phyloP scores from a whole-genome alignment of 2,888 invertebrate genomes.

The Monoplex corrugatus region DNA sequence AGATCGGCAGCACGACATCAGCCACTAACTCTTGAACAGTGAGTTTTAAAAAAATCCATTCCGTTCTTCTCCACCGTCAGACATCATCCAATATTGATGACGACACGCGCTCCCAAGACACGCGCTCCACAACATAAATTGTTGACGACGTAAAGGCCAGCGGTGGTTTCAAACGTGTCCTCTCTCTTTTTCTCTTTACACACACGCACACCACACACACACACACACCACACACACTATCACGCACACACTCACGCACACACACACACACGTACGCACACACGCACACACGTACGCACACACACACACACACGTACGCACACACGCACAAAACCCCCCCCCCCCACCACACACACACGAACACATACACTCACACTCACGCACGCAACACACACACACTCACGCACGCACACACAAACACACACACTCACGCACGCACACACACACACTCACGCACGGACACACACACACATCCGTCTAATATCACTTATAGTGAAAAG shows the following conservation, averaged over 20 bases:
- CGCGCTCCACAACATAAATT: not conserved
- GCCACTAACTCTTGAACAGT: too few species aligned
- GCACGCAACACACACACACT: not conserved
- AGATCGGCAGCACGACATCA: too few species aligned
- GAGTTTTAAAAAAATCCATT: too few species aligned
- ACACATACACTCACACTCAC: not conserved
- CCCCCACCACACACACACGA: not conserved
- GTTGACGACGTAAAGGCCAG: not conserved
- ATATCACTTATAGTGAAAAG: not conserved
- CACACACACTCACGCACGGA: not conserved
- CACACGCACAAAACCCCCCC: not conserved
- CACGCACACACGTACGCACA: not conserved
- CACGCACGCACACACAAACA: not conserved
- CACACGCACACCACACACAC: not conserved
- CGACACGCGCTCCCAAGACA: not conserved
- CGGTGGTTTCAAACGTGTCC: not conserved
- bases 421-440: not conserved
- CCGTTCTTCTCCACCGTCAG: not conserved
- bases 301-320: not conserved
- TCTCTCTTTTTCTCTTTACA: not conserved
- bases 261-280: not conserved
- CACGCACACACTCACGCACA: not conserved
- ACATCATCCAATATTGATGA: constrained; percentile 28
- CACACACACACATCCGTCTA: not conserved
- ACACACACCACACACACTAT: not conserved